Evolutionary conservation across 1,140 invertebrate species (phyloP), one percentile per base, ranked within the genome.

Genomic region (Mya arenaria): DNA sequence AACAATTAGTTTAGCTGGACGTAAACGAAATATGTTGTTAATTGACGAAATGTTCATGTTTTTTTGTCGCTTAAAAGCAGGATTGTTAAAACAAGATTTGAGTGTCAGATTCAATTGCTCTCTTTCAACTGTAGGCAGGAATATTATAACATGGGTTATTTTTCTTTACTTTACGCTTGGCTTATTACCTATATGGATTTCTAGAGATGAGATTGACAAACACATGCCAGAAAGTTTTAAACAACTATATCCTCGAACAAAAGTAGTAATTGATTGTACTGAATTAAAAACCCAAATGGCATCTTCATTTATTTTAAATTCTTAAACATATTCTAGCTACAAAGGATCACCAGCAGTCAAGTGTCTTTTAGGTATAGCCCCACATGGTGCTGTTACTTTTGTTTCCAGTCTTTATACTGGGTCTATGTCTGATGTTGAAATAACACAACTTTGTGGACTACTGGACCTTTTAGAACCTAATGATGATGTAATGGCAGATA

Each of bases 191-290:
- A 84, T 84, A 23, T 80, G 37, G 69, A 58, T 66, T 25, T 65
- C 32, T 25, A 68, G 36, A 75, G 23, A 60, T 41, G 19, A 55
- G 32, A 65, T 84, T 23, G 0, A 79, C 32, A 94, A 94, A 56
- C 95, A 93, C 78, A 96, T 94, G 85, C 95, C 95, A 81, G 44
- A 62, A 48, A 37, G 30, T 75, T 60, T 87, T 48, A 65, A 82
- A 58, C 8, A 39, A 25, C 32, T 58, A 37, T 79, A 66, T 78
- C 73, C 66, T 23, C 23, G 36, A 56, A 78, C 73, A 5, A 23
- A 74, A 15, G 66, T 83, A 0, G 68, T 82, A n/a, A 68, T 85
- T 25, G 84, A 85, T 41, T 79, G 74, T 58, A 73, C 68, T 0
- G 83, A 84, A 37, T 55, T 84, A 10, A 73, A 56, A 62, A 73